phyloP scores from a whole-genome alignment of 2,797 vertebrate genomes.

The Onychomys arenicola region DNA sequence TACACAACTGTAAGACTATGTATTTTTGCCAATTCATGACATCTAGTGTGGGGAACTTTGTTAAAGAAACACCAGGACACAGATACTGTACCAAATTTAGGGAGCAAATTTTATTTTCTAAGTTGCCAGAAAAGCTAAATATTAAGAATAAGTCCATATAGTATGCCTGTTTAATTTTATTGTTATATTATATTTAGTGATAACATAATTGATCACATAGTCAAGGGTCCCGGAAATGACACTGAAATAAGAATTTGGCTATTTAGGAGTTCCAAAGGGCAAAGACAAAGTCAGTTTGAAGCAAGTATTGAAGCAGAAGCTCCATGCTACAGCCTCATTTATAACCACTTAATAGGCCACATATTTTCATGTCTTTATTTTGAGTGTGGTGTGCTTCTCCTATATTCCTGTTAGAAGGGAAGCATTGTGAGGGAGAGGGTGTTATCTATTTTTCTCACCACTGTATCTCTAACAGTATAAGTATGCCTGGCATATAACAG shows the following conservation, averaged over 20 bases:
- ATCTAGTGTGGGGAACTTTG: neutral
- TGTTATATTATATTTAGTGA: slow-evolving; percentile 14
- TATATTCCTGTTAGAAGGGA: neutral
- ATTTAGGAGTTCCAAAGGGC: neutral
- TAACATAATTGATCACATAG: neutral
- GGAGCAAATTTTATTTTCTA: neutral
- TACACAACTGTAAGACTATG: neutral
- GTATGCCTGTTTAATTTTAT: slow-evolving; percentile 1
- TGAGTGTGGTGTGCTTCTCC: neutral
- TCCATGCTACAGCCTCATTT: slow-evolving; percentile 5
- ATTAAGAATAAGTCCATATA: slow-evolving; percentile 10
- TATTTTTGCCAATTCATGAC: neutral
- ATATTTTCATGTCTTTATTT: slow-evolving; percentile 35
- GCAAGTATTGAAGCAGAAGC: slow-evolving; percentile 15
- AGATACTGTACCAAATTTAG: neutral
- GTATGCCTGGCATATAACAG: slow-evolving; percentile 14
- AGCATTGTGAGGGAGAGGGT: neutral
- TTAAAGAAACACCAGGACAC: neutral
- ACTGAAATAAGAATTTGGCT: neutral
- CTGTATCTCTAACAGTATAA: slow-evolving; percentile 9
- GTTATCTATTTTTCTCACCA: neutral
- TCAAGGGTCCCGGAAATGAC: neutral
- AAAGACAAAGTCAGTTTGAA: slow-evolving; percentile 51
- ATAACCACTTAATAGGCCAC: neutral
- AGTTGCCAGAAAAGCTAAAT: neutral